Evolutionary conservation across 2,113 vertebrate genomes (phyloP), one percentile per base, ranked within the genome.

Genomic region (Recurvirostra avosetta): DNA sequence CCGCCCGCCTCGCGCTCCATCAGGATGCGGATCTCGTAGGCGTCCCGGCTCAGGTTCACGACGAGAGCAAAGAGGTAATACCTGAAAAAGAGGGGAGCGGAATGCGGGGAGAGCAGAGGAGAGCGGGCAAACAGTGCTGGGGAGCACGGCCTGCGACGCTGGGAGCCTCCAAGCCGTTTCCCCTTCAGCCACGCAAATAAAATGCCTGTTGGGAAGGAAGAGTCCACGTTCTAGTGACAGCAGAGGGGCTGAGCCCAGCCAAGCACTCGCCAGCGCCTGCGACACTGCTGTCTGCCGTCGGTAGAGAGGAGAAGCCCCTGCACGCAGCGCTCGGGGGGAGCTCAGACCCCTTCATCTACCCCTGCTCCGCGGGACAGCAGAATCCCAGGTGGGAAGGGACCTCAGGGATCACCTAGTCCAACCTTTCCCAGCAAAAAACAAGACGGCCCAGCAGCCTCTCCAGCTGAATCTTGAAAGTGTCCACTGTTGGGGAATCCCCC

Each of bases 61-160:
- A 99, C 98, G 67, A 99, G 98, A 1, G 99, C 97, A 12, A 99
- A 99, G 30, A 99, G 98, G 93, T 99, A 99, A 88, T 99, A 99
- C 96, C 99, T 99, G 96, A 8, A 30, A 88, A 21, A 30, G 0
- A 55, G 17, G 45, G n/a, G 32, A 17, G 32, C 27, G 40, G 26
- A 34, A 8, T 4, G 3, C 12, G 6, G 15, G 21, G 30, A 30
- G 6, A 43, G 40, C 6, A 5, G 49, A 29, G 45, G 45, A 15
- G 21, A 13, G 34, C 1, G 3, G 25, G 36, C 25, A 8, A 30
- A 30, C 36, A 2, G 62, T 1, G 12, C 34, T 4, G 30, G n/a
- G 14, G 22, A 6, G 14, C 0, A 3, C 4, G 1, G 15, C 1
- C 11, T 4, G 58, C 15, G 26, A 9, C 2, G 7, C 36, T 2